Conservation (phyloP, 2,888 invertebrate genomes). For the Priapulus caudatus region DNA sequence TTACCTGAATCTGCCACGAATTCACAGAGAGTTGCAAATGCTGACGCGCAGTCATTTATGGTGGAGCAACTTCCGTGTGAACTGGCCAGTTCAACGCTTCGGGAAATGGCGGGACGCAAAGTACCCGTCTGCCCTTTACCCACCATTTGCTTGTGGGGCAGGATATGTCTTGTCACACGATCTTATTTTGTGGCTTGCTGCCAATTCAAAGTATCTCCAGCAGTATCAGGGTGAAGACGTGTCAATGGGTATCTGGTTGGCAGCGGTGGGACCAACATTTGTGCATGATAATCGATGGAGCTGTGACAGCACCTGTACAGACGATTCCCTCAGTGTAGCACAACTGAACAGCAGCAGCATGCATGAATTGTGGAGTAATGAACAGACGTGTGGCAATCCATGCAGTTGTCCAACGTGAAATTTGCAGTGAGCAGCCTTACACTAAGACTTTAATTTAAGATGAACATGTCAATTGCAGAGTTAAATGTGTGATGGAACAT, state of each 20-base stretch:
- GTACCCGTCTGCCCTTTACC: constrained; percentile 31
- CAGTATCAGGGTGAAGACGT: constrained; percentile 37
- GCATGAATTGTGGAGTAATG: too few relatives aligned
- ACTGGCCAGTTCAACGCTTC: constrained; percentile 34
- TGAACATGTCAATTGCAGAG: too few relatives aligned
- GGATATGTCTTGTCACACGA: constrained; percentile 33
- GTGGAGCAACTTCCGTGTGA: constrained; percentile 33
- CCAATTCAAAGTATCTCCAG: constrained; percentile 26
- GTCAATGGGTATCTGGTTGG: constrained; percentile 37
- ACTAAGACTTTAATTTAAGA: too few relatives aligned
- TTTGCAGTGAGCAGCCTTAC: too few relatives aligned
- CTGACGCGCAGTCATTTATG: too few relatives aligned
- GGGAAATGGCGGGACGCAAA: constrained; percentile 37
- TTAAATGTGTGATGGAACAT: too few relatives aligned
- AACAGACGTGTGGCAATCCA: too few relatives aligned
- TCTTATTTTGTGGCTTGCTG: constrained; percentile 29
- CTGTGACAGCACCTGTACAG: too few relatives aligned
- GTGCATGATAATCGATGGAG: too few relatives aligned
- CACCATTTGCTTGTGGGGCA: constrained; percentile 38
- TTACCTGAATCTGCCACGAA: constrained; percentile 26
- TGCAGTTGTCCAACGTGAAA: too few relatives aligned
- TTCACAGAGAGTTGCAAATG: constrained; percentile 22
- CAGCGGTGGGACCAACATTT: constrained; percentile 29
- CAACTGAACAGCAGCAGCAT: too few relatives aligned
- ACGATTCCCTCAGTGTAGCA: too few relatives aligned